Percentiles rank a stretch among this genome's conserved stretches.
phyloP scores from a whole-genome alignment of 2,797 vertebrate genomes.

The Bradypodion ventrale region DNA sequence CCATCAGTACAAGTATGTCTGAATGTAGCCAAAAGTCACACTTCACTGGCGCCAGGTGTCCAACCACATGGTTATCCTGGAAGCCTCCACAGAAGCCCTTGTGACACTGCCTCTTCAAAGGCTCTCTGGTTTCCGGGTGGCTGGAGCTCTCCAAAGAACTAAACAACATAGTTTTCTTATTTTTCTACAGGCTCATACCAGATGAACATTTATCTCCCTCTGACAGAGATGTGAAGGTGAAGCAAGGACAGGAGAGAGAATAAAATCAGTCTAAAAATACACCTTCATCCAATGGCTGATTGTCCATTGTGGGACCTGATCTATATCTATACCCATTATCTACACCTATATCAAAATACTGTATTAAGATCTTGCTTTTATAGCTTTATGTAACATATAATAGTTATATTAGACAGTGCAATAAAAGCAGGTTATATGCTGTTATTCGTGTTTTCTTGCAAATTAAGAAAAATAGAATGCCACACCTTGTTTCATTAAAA shows the following conservation, averaged over 20 bases:
- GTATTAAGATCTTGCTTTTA: neutral
- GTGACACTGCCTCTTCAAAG: too few relatives aligned
- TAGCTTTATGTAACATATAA: too few relatives aligned
- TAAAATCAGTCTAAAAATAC: too few relatives aligned
- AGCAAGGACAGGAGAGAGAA: neutral
- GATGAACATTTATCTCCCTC: neutral
- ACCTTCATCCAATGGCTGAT: too few relatives aligned
- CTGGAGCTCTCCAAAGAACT: neutral
- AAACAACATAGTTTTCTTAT: neutral
- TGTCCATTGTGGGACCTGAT: too few relatives aligned
- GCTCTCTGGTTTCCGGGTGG: neutral
- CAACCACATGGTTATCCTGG: neutral
- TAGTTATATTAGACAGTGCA: neutral
- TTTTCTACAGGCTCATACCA: neutral
- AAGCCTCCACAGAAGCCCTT: too few relatives aligned
- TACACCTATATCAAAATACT: too few relatives aligned
- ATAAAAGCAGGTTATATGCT: neutral
- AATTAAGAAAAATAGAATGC: neutral
- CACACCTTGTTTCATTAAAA: neutral
- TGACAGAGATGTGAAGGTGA: neutral
- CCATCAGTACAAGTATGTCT: neutral
- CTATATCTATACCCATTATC: too few relatives aligned
- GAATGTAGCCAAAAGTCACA: neutral
- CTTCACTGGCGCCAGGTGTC: neutral
- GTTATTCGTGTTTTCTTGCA: neutral